Conservation (phyloP, 2,888 invertebrate species). For the Syritta pipiens region DNA sequence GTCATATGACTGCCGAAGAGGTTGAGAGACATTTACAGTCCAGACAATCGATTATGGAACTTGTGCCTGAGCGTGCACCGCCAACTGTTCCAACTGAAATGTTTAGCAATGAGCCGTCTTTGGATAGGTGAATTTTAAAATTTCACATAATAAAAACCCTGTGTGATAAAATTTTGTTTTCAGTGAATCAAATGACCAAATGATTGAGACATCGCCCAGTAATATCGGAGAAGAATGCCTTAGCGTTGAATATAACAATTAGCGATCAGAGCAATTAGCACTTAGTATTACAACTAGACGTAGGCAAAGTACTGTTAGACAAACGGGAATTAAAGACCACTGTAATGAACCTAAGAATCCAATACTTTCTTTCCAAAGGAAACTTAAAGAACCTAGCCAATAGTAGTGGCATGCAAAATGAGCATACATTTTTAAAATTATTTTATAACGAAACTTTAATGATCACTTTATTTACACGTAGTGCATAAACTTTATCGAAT, state of each 20-base stretch:
- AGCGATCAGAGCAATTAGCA: conserved; percentile 1
- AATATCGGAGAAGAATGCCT: conserved; percentile 90
- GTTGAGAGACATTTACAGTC: conserved; percentile 94
- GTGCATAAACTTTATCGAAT: too few relatives aligned
- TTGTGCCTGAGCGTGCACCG: conserved; percentile 91
- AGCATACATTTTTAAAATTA: too few relatives aligned
- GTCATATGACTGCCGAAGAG: conserved; percentile 94
- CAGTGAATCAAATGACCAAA: conserved; percentile 89
- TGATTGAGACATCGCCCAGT: conserved; percentile 90
- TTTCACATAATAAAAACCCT: not conserved
- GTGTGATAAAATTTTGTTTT: not conserved
- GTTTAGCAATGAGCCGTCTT: conserved; percentile 95
- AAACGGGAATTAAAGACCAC: not conserved
- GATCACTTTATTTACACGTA: too few relatives aligned
- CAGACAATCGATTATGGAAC: conserved; percentile 86
- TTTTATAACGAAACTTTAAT: too few relatives aligned
- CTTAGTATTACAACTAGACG: not conserved
- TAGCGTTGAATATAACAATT: conserved; percentile 82
- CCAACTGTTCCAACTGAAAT: conserved; percentile 95
- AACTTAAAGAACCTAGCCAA: too few relatives aligned
- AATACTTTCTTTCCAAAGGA: too few relatives aligned
- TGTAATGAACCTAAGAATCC: too few relatives aligned
- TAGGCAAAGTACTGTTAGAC: not conserved
- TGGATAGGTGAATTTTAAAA: conserved; percentile 84
- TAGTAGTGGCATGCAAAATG: too few relatives aligned